Percentiles rank a stretch among this genome's conserved stretches.
These are phyloP conservation scores for Drosophila aff. DNA, from an alignment of 1,140 invertebrate genomes.

Conservation along the genomic window DNA sequence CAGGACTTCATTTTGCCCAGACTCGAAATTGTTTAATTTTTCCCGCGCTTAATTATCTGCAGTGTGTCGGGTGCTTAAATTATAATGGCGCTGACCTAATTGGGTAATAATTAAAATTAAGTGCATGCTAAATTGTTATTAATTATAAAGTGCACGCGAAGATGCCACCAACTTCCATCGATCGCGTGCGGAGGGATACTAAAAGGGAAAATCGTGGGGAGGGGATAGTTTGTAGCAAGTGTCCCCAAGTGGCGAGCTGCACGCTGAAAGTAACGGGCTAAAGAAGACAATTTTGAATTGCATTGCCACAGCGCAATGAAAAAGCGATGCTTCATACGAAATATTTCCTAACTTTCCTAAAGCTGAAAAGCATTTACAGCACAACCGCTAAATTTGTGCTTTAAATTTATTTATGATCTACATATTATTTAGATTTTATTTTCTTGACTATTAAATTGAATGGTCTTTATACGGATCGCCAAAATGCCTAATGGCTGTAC, in stretches of 20 bases:
- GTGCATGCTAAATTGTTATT: slow-evolving; percentile 80
- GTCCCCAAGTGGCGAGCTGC: slow-evolving; percentile 33
- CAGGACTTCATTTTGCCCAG: slow-evolving; percentile 10
- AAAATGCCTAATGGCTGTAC: slow-evolving; percentile 19
- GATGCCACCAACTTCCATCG: slow-evolving; percentile 25
- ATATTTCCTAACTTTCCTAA: not conserved
- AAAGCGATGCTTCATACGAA: not conserved
- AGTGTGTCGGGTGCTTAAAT: slow-evolving; percentile 54
- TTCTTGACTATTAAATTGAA: not conserved
- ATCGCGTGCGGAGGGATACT: slow-evolving; percentile 19
- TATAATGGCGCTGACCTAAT: slow-evolving; percentile 76
- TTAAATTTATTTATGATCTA: not conserved
- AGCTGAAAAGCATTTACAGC: not conserved
- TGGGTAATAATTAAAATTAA: slow-evolving; percentile 81
- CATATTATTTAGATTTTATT: not conserved
- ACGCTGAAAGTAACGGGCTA: slow-evolving; percentile 8
- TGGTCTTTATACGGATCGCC: too few species aligned
- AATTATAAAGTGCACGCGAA: slow-evolving; percentile 64
- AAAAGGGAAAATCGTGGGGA: not conserved
- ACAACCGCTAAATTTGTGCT: too few species aligned
- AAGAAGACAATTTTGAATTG: slow-evolving; percentile 17
- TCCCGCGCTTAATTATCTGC: slow-evolving; percentile 44
- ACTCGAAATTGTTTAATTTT: slow-evolving; percentile 74
- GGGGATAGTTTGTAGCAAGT: slow-evolving; percentile 50
- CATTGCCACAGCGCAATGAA: not conserved